These are phyloP conservation scores for Peromyscus attwateri DNA, from an alignment of 2,797 vertebrate species.

Conservation along the genomic window DNA sequence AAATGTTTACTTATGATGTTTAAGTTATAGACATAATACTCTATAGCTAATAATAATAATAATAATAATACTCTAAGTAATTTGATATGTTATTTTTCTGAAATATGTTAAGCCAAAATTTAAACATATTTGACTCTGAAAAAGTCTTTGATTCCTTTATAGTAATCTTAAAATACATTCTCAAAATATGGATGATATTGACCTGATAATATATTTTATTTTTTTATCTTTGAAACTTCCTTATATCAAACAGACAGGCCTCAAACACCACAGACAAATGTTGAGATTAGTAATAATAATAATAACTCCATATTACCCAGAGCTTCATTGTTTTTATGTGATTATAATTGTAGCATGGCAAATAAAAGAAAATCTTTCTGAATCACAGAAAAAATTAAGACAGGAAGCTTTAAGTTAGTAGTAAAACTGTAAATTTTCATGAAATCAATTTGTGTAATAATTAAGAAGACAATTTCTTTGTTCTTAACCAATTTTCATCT, in stretches of 20 bases:
- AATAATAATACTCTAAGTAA: conserved; percentile 4
- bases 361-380: conserved; percentile 57
- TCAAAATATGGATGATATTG: neutral
- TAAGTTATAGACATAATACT: neutral
- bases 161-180: conserved; percentile 6
- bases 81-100: neutral
- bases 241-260: neutral
- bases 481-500: neutral
- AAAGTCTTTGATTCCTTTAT: neutral
- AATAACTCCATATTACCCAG: neutral
- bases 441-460: neutral
- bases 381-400: neutral
- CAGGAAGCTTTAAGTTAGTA: conserved; percentile 9
- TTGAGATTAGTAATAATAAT: neutral
- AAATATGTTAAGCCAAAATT: conserved; percentile 20
- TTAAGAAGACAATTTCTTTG: conserved; percentile 39
- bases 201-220: neutral
- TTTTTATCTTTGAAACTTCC: neutral
- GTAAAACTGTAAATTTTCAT: neutral
- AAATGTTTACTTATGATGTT: neutral
- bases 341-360: neutral
- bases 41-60: neutral
- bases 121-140: conserved; percentile 14
- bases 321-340: neutral
- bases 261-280: neutral